Conservation (phyloP, 1,140 invertebrate genomes). For the Capitella teleta region DNA sequence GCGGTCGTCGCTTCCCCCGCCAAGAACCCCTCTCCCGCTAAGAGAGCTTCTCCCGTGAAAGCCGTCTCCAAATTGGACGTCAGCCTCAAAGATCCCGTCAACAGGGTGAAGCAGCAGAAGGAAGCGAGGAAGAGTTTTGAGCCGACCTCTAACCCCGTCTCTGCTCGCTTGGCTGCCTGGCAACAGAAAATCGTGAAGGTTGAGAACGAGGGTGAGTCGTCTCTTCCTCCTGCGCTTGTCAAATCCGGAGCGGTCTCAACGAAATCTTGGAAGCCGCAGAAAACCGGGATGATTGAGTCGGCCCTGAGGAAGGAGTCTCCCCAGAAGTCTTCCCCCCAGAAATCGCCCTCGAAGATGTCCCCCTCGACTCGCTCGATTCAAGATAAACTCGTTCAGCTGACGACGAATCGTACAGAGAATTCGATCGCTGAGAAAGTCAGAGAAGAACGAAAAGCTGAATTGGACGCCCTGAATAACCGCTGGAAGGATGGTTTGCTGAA, state of each 20-base stretch:
- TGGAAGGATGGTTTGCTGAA: conserved; percentile 34
- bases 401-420: conserved; percentile 17
- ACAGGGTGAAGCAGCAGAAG: conserved; percentile 12
- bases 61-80: conserved; percentile 31
- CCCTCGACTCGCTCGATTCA: conserved; percentile 30
- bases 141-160: conserved; percentile 14
- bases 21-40: not conserved
- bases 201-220: not conserved
- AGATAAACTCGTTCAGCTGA: conserved; percentile 23
- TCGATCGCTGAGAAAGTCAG: conserved; percentile 22
- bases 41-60: conserved; percentile 19
- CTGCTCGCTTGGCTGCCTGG: conserved; percentile 8
- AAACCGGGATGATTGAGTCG: not conserved
- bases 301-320: not conserved
- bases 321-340: not conserved
- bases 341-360: conserved; percentile 22
- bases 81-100: conserved; percentile 29
- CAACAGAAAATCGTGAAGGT: conserved; percentile 5
- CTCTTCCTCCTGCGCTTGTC: not conserved
- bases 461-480: conserved; percentile 29
- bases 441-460: conserved; percentile 31
- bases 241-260: not conserved
- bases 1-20: not conserved
- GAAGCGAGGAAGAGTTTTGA: too few relatives aligned
- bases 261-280: not conserved